phyloP scores from a whole-genome alignment of 1,140 invertebrate species.

The Trichoplusia ni region DNA sequence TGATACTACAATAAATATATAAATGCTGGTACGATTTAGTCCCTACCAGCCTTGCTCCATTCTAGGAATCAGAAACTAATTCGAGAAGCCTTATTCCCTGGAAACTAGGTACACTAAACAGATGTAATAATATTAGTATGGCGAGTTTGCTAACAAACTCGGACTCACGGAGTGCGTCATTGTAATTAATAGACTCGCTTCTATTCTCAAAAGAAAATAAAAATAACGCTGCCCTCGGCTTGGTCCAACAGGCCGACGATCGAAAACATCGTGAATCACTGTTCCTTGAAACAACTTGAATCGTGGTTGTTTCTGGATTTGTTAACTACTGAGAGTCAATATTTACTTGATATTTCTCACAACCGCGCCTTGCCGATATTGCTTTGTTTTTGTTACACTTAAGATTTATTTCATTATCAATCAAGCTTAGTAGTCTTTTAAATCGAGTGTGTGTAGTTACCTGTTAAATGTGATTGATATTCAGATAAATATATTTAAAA shows the following conservation, averaged over 20 bases:
- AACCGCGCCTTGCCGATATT: slow-evolving; percentile 34
- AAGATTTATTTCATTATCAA: slow-evolving; percentile 33
- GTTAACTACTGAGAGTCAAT: slow-evolving; percentile 44
- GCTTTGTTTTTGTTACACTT: slow-evolving; percentile 20
- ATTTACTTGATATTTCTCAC: slow-evolving; percentile 42
- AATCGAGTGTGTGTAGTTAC: background rate
- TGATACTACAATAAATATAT: slow-evolving; percentile 3
- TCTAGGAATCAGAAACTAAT: slow-evolving; percentile 23
- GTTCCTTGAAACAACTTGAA: slow-evolving; percentile 67
- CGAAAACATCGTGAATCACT: slow-evolving; percentile 73
- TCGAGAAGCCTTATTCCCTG: slow-evolving; percentile 17
- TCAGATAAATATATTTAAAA: slow-evolving; percentile 2
- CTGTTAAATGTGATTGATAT: background rate
- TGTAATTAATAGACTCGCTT: slow-evolving; percentile 74
- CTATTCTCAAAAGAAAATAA: slow-evolving; percentile 77
- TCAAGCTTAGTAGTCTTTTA: slow-evolving; percentile 1
- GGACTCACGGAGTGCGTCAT: slow-evolving; percentile 63
- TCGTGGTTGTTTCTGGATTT: slow-evolving; percentile 43
- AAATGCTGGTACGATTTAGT: background rate
- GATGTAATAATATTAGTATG: slow-evolving; percentile 41
- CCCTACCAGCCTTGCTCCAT: slow-evolving; percentile 11
- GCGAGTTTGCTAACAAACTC: slow-evolving; percentile 40
- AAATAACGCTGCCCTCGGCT: slow-evolving; percentile 64
- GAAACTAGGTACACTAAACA: slow-evolving; percentile 45
- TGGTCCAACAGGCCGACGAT: slow-evolving; percentile 42